Base-by-base conservation (phyloP, 2,888 invertebrate genomes). In the Geophilus truncorum region DNA sequence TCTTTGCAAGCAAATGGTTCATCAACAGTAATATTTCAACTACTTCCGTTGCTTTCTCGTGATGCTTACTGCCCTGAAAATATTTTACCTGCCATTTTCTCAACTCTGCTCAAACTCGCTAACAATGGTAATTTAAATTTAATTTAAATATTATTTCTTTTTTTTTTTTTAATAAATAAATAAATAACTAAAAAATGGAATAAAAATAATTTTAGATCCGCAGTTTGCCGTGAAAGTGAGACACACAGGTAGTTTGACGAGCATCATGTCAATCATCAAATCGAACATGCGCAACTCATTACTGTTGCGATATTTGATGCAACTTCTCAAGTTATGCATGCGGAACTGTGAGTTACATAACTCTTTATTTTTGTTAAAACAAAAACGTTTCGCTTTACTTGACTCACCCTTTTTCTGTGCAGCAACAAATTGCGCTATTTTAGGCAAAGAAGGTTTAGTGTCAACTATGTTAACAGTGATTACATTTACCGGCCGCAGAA, bases 201-300 rank as follows among this genome's bases (percentile, higher is more conserved):
- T 28, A 30, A 32, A 32, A 18, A 10, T 0, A 77, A 81, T 85
- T 85, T 12, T 84, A 87, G 89, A 89, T 85, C 83, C 86, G 7
- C 92, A 92, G 87, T 92, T 93, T 86, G 90, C 91, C 21, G 86
- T 90, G 82, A 92, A 92, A 88, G 90, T 91, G 23, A 89, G 92
- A 84, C 88, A 90, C 85, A 86, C 90, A 51, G 91, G 90, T 70
- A 90, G 90, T 83, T 89, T 90, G 0, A 90, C 90, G 85, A 89
- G 90, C 21, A 78, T 78, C 21, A 45, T 78, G 78, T 21, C 36
- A 10, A 45, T 78, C 45, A 78, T 78, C 28, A 78, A 78, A 45
- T 45, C 40, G 4, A 78, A 78, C 28, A 36, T 51, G 23, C 23
- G 78, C 25, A 36, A 78, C 23, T 78, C 45, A 18, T 9, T 40